Evolutionary conservation across 2,888 invertebrate genomes (phyloP).

Genomic region (Campaea margaritaria): DNA sequence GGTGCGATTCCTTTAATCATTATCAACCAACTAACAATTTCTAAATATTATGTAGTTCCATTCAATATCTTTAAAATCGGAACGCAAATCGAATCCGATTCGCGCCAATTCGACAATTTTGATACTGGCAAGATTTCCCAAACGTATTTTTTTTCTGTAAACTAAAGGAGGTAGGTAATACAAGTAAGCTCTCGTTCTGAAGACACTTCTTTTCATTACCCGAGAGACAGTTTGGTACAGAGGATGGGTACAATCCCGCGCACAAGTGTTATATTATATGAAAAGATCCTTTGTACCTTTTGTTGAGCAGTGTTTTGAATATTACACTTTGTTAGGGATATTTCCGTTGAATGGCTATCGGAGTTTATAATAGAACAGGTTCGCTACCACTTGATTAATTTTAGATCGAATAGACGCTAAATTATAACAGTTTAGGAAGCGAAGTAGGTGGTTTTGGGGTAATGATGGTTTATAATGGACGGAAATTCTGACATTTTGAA

Average conservation of each 20-base stretch:
- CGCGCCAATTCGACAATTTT: conserved; percentile 37
- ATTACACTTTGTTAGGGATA: conserved; percentile 5
- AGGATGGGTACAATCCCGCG: conserved; percentile 55
- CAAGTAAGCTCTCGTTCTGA: conserved; percentile 54
- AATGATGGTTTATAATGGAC: background rate
- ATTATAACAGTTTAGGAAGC: background rate
- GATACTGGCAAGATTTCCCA: conserved; percentile 51
- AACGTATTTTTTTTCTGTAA: conserved; percentile 51
- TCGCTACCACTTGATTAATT: conserved; percentile 1
- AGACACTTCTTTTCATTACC: conserved; percentile 69
- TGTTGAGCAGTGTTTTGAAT: conserved; percentile 14
- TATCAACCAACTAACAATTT: too few relatives aligned
- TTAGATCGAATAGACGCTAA: background rate
- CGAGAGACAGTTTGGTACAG: conserved; percentile 58
- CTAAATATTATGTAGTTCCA: too few relatives aligned
- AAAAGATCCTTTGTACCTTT: conserved; percentile 46
- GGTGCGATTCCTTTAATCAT: too few relatives aligned
- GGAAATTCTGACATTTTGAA: background rate
- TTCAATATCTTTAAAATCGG: conserved; percentile 6
- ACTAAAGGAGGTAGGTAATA: conserved; percentile 58
- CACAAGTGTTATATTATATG: conserved; percentile 52
- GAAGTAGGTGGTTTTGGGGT: background rate
- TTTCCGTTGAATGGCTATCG: background rate
- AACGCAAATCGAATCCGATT: conserved; percentile 15
- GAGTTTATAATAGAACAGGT: background rate